Base-by-base conservation (phyloP, 2,888 invertebrate genomes). In the Oasisia sp. region DNA sequence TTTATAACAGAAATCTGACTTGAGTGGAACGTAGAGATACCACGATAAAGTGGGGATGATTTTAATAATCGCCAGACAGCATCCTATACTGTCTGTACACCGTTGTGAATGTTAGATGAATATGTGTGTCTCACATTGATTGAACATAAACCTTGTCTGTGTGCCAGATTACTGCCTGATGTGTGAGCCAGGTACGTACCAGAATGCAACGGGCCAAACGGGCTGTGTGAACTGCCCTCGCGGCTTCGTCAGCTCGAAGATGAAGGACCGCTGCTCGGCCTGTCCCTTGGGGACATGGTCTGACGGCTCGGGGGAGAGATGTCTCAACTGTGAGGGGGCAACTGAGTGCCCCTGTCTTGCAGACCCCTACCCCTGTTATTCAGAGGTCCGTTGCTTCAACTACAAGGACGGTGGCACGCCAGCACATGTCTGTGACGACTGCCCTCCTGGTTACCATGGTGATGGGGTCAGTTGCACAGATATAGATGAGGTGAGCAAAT, bases 401-500 rank as follows among this genome's bases (percentile, higher is more conserved):
- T 32, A 50, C 9, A 93, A 92, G 90, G 94, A 94, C 32, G 91
- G 92, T 32, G 93, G 91, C 89, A 93, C 93, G 9, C 93, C 93
- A 32, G 92, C 92, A 44, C 92, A 92, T 56, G 92, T 89, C 92
- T 95, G 95, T 93, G 93, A 93, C 2, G 91, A 93, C 0, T 95
- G 95, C 93, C 94, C 94, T 3, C 90, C 93, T 0, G 95, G 95
- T 0, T 95, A 94, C 91, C 91, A 58, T 12, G 95, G 95, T 0
- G 94, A 95, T 92, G 95, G 95, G 3, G 92, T 93, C 32, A 94
- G 94, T 1, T 95, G 95, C 93, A 92, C 94, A 9, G 95, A 95
- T 93, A 93, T 95, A 58, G 94, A 95, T 93, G 95, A 95, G 94
- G 95, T 95, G 92, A 38, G 91, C n/a, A n/a, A n/a, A n/a, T n/a